A percentile compares a stretch with the other conserved stretches of the same genome.
Conservation (phyloP, 2,113 vertebrate species). For the Pseudopodoces humilis region DNA sequence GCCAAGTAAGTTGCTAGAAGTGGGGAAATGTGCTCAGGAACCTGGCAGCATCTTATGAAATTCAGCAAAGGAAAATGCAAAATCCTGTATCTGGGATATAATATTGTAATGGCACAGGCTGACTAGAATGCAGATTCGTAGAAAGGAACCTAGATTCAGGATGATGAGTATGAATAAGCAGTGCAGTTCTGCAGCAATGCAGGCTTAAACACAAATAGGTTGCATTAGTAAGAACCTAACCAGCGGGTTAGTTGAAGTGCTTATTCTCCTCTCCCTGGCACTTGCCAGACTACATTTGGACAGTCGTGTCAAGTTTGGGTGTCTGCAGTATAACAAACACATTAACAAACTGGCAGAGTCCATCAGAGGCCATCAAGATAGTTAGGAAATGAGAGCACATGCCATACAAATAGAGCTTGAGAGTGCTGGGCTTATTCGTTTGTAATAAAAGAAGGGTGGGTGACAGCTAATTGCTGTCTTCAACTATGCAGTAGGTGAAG, state of each 20-base stretch:
- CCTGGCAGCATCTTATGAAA: neutral
- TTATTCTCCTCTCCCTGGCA: neutral
- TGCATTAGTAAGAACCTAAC: neutral
- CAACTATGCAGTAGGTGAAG: neutral
- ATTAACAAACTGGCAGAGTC: neutral
- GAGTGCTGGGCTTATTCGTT: neutral
- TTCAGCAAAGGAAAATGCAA: neutral
- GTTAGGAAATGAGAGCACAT: neutral
- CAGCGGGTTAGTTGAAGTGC: neutral
- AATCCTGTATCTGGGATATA: neutral
- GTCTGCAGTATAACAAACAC: neutral
- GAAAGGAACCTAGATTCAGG: neutral
- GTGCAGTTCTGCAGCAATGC: neutral
- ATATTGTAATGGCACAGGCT: neutral
- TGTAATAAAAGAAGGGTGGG: neutral
- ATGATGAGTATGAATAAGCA: neutral
- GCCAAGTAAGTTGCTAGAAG: neutral
- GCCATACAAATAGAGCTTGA: neutral
- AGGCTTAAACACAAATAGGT: neutral
- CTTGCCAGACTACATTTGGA: neutral
- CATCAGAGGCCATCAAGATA: neutral
- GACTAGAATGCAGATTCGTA: neutral
- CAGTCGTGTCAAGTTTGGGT: neutral
- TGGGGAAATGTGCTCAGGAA: neutral
- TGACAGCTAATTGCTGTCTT: neutral